Evolutionary conservation across 2,113 vertebrate species (phyloP).

Genomic region (Zeus faber): DNA sequence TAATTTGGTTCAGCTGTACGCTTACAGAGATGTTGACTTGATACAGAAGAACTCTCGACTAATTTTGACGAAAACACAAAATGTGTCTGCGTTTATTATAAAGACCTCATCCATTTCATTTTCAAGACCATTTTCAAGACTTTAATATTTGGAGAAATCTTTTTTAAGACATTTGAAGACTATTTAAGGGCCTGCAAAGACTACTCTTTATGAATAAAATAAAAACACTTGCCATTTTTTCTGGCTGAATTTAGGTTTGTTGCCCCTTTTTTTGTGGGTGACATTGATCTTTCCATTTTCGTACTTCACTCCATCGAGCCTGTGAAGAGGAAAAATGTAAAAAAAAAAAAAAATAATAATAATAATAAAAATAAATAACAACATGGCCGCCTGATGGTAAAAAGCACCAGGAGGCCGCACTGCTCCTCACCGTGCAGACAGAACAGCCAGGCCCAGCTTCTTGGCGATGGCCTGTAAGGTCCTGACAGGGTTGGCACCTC

Average conservation of each 20-base stretch:
- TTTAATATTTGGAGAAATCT: too few species aligned
- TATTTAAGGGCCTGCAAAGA: too few species aligned
- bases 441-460: slow-evolving; percentile 83
- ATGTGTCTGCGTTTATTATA: too few species aligned
- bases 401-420: background rate
- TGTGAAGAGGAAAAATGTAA: slow-evolving; percentile 47
- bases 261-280: slow-evolving; percentile 80
- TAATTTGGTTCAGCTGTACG: background rate
- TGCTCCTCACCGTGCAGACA: slow-evolving; percentile 82
- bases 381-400: too few species aligned
- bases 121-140: too few species aligned
- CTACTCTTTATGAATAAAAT: background rate
- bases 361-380: background rate
- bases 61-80: too few species aligned
- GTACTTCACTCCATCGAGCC: slow-evolving; percentile 88
- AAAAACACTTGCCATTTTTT: slow-evolving; percentile 80
- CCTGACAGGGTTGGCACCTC: slow-evolving; percentile 83
- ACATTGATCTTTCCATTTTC: slow-evolving; percentile 88
- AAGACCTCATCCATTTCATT: too few species aligned
- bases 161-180: too few species aligned
- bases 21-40: too few species aligned
- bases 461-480: slow-evolving; percentile 86
- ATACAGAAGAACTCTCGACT: too few species aligned
- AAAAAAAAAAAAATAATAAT: slow-evolving; percentile 1
- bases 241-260: slow-evolving; percentile 82